Evolutionary conservation across 2,888 invertebrate species (phyloP).

Genomic region (Minunthozetes semirufus): DNA sequence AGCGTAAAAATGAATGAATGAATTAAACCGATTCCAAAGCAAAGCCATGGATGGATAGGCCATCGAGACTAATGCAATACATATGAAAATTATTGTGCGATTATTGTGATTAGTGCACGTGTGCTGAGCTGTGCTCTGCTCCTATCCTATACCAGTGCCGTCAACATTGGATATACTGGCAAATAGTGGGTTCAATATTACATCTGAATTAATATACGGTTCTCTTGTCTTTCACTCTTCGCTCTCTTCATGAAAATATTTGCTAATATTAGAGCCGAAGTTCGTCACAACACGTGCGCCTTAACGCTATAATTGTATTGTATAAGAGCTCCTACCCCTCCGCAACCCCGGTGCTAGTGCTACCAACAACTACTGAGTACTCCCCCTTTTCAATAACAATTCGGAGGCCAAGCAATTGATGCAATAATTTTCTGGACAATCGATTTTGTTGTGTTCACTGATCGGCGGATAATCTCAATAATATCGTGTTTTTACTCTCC

Average conservation of each 20-base stretch:
- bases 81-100: conserved; percentile 7
- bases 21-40: not conserved
- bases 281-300: conserved; percentile 13
- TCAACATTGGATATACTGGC: no score
- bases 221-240: not conserved
- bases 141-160: not conserved
- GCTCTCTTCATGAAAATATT: conserved; percentile 20
- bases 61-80: not conserved
- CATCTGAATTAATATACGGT: conserved; percentile 6
- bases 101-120: conserved; percentile 25
- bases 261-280: conserved; percentile 3
- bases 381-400: not conserved
- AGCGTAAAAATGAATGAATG: conserved; percentile 17
- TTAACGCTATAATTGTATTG: conserved; percentile 25
- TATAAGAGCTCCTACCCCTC: not conserved
- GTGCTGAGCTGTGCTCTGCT: not conserved
- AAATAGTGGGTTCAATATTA: not conserved
- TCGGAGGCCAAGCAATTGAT: not conserved
- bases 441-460: conserved; percentile 11
- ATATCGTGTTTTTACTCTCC: not conserved
- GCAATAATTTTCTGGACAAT: conserved; percentile 27
- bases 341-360: not conserved
- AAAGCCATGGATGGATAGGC: not conserved
- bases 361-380: not conserved
- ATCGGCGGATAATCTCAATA: conserved; percentile 17